Evolutionary conservation across 2,797 vertebrate species (phyloP), one percentile per base, ranked within the genome.

Genomic region (Spheniscus humboldti): DNA sequence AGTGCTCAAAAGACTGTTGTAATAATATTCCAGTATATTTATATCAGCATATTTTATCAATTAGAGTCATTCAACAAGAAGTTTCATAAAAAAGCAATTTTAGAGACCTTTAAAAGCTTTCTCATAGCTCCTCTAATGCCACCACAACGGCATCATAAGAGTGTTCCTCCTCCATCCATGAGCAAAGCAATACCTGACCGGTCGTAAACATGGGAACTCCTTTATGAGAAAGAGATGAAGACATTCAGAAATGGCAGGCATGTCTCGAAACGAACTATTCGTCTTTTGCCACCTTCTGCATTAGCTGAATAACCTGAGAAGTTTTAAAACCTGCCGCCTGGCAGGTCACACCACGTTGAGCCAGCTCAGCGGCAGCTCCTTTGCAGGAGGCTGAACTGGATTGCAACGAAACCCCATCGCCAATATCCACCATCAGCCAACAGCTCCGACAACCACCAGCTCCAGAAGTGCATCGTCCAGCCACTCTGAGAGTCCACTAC

Each of bases 371-470:
- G 13, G 48, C n/a, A 30, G 47, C 9, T 66, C 52, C 57, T 47
- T 13, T 0, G 0, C 23, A 0, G 1, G 47, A 14, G 8, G 52
- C 25, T 20, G 41, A 50, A 27, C 24, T 11, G 62, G 48, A 30
- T 0, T 2, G 27, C 41, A 39, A 18, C 2, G 5, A n/a, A 50
- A 56, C 8, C 47, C 22, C 2, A 0, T 1, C 19, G 5, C 20
- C 57, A 24, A 2, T 1, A 11, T 3, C 28, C 52, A 14, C 22
- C 57, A 8, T 6, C 15, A 2, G 64, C 39, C 18, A 3, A 37
- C 35, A 81, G 47, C 33, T 7, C 88, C 55, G 52, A 52, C 66
- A 12, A 31, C 41, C 67, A 20, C 31, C 82, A 45, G 72, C 76
- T 88, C 45, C 80, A 2, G 5, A 45, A 8, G 37, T 37, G n/a